Conservation (phyloP, 2,888 invertebrate species). For the Macaria notata region DNA sequence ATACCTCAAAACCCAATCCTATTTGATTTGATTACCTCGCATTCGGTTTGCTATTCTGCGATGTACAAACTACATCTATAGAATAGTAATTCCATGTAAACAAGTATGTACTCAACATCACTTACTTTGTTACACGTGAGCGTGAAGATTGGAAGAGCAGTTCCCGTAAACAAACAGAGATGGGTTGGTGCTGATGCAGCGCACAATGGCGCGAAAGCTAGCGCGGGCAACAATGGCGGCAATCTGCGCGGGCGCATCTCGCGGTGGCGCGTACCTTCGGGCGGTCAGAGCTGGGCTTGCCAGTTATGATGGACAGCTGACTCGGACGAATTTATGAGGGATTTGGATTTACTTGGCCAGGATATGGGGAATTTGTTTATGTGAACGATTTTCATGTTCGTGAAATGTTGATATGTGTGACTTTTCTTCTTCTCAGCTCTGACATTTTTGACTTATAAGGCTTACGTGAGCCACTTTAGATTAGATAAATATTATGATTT, state of each 20-base stretch:
- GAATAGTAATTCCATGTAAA: too few relatives aligned
- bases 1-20: too few relatives aligned
- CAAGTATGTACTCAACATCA: neutral
- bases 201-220: constrained; percentile 81
- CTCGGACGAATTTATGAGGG: neutral
- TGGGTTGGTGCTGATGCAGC: constrained; percentile 65
- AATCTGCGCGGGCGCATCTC: constrained; percentile 74
- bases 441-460: too few relatives aligned
- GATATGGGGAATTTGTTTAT: too few relatives aligned
- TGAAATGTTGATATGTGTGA: too few relatives aligned
- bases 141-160: constrained; percentile 44
- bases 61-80: too few relatives aligned
- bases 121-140: constrained; percentile 24
- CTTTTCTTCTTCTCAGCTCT: too few relatives aligned
- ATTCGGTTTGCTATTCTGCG: too few relatives aligned
- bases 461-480: too few relatives aligned
- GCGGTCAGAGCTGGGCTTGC: constrained; percentile 48
- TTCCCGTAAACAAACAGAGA: constrained; percentile 78
- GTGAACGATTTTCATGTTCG: too few relatives aligned
- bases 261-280: constrained; percentile 77
- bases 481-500: too few relatives aligned
- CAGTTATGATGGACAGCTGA: constrained; percentile 23
- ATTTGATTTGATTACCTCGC: too few relatives aligned
- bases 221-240: constrained; percentile 74
- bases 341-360: neutral